These are phyloP conservation scores for Phoeniculus purpureus DNA, from an alignment of 2,797 vertebrate genomes.

Conservation along the genomic window DNA sequence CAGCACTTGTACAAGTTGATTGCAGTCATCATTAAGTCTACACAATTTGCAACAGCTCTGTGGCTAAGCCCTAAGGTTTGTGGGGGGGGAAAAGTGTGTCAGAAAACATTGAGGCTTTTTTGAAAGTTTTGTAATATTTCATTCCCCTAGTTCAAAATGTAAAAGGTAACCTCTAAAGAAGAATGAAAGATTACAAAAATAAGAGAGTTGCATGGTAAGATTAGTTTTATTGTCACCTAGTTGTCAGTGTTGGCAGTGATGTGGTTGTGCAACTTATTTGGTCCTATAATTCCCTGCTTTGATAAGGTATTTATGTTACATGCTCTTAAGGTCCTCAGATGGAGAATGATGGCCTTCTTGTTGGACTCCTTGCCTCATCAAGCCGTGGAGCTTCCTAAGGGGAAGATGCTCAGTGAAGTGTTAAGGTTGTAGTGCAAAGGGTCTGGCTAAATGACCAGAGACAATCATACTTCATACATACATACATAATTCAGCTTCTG, in stretches of 20 bases:
- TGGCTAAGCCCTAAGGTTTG: background rate
- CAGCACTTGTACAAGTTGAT: background rate
- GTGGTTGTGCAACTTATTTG: background rate
- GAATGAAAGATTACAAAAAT: background rate
- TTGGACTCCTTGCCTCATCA: background rate
- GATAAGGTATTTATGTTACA: background rate
- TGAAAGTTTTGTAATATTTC: background rate
- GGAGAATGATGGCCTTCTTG: background rate
- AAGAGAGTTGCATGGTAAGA: background rate
- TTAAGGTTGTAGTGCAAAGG: background rate
- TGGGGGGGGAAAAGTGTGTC: background rate
- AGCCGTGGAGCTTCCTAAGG: background rate
- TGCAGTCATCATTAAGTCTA: background rate
- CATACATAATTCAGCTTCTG: background rate
- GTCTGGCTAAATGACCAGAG: background rate
- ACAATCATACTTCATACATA: background rate
- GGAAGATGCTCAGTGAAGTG: rapidly evolving
- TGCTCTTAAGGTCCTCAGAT: background rate
- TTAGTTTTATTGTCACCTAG: background rate
- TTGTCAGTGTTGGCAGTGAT: background rate
- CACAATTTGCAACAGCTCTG: background rate
- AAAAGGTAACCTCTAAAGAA: background rate
- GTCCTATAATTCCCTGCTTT: background rate
- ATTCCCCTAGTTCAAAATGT: background rate
- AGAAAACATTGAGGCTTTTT: background rate